A percentile compares a stretch with the other conserved stretches of the same genome.
These are phyloP conservation scores for Alosa sapidissima DNA, from an alignment of 2,797 vertebrate genomes.

Conservation along the genomic window DNA sequence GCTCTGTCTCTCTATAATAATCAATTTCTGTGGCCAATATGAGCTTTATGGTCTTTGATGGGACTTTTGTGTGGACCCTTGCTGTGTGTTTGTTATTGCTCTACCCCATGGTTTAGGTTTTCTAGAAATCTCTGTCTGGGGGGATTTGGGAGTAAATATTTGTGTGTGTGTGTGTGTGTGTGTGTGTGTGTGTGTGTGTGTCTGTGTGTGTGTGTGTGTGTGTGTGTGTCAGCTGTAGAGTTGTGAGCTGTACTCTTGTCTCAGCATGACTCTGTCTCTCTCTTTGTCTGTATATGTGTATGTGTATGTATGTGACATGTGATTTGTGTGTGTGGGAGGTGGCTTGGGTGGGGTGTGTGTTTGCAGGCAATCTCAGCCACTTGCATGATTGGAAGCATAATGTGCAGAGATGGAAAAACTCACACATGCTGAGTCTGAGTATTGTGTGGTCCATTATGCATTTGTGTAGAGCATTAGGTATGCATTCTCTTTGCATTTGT, in stretches of 20 bases:
- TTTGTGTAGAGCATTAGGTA: not conserved
- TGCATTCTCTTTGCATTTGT: not conserved
- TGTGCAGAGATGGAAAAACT: not conserved
- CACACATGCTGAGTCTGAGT: not conserved
- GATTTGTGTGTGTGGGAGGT: not conserved
- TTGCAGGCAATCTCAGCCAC: not conserved
- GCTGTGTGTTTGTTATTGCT: not conserved
- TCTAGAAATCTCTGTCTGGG: too few species aligned
- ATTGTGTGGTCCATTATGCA: not conserved
- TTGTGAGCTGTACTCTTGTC: not conserved
- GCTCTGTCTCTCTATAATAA: not conserved
- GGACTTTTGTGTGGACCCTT: not conserved
- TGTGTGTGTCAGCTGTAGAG: not conserved
- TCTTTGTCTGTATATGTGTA: not conserved
- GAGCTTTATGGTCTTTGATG: not conserved
- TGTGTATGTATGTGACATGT: not conserved
- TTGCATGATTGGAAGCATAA: not conserved
- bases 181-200: too few species aligned
- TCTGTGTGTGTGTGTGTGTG: not conserved
- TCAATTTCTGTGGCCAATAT: not conserved
- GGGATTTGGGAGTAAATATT: not conserved
- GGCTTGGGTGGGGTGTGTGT: not conserved
- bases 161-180: not conserved
- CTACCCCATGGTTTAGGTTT: too few species aligned
- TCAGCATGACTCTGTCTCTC: not conserved